phyloP scores from a whole-genome alignment of 2,888 invertebrate species.

The Watsonalla binaria region DNA sequence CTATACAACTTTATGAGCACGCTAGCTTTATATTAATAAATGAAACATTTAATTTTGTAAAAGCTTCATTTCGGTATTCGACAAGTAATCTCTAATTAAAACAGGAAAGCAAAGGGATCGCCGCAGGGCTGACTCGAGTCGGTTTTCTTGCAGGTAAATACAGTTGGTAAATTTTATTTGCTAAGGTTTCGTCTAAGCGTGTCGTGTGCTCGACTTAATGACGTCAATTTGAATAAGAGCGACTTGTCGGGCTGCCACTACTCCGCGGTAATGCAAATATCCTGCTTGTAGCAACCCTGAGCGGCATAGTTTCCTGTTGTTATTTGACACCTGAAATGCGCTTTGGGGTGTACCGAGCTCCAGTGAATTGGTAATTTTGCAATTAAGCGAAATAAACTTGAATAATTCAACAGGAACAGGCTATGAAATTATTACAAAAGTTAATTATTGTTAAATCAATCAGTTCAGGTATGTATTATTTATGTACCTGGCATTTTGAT shows the following conservation, averaged over 20 bases:
- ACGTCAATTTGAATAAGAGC: constrained; percentile 60
- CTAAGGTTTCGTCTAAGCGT: constrained; percentile 29
- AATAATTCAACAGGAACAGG: too few species aligned
- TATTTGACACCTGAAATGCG: constrained; percentile 53
- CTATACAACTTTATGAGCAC: too few species aligned
- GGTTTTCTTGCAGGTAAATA: constrained; percentile 12
- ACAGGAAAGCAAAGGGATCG: constrained; percentile 9
- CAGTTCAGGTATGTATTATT: too few species aligned
- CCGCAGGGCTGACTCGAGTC: constrained; percentile 7
- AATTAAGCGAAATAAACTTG: constrained; percentile 10
- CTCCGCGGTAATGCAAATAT: constrained; percentile 51
- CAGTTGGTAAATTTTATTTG: constrained; percentile 23
- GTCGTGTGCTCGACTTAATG: constrained; percentile 48
- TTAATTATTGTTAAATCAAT: too few species aligned
- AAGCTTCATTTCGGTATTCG: constrained; percentile 4
- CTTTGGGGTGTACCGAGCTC: constrained; percentile 46
- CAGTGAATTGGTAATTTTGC: constrained; percentile 30
- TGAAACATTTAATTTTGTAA: background rate
- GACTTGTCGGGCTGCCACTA: constrained; percentile 44
- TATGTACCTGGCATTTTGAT: too few species aligned
- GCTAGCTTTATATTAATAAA: background rate
- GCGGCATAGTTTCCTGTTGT: constrained; percentile 46
- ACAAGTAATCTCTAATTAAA: constrained; percentile 16
- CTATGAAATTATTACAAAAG: too few species aligned
- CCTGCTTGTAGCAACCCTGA: constrained; percentile 37